These are phyloP conservation scores for Tympanuchus pallidicinctus DNA, from an alignment of 2,113 vertebrate genomes.

Conservation along the genomic window DNA sequence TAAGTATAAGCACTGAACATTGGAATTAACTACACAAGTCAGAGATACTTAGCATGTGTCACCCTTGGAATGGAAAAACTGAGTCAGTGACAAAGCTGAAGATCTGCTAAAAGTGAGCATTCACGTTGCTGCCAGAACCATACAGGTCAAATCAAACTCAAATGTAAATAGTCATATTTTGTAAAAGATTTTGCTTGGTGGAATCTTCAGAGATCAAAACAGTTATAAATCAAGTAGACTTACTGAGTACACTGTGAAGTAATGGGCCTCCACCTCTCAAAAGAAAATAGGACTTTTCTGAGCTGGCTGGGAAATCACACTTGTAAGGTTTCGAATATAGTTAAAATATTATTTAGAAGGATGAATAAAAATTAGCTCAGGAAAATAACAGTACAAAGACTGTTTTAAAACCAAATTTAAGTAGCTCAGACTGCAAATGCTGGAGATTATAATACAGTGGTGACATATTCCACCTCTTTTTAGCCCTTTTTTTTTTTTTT, in stretches of 20 bases:
- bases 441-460: neutral
- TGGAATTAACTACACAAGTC: neutral
- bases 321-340: neutral
- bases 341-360: neutral
- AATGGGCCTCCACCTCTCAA: slow-evolving; percentile 4
- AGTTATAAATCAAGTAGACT: slow-evolving; percentile 38
- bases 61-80: slow-evolving; percentile 59
- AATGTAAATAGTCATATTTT: slow-evolving; percentile 45
- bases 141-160: slow-evolving; percentile 70
- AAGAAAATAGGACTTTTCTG: neutral
- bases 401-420: slow-evolving; percentile 30
- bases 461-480: neutral
- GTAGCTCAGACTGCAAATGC: neutral
- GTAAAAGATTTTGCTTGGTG: slow-evolving; percentile 23
- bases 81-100: slow-evolving; percentile 60
- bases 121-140: slow-evolving; percentile 60
- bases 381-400: neutral
- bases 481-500: neutral
- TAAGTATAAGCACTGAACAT: neutral
- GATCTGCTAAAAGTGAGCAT: slow-evolving; percentile 54
- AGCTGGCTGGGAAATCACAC: slow-evolving; percentile 12
- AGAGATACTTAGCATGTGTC: slow-evolving; percentile 18
- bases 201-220: slow-evolving; percentile 65
- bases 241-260: neutral
- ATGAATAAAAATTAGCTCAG: neutral